Evolutionary conservation across 2,113 vertebrate genomes (phyloP), one percentile per base, ranked within the genome.

Genomic region (Chaenogobius annularis): DNA sequence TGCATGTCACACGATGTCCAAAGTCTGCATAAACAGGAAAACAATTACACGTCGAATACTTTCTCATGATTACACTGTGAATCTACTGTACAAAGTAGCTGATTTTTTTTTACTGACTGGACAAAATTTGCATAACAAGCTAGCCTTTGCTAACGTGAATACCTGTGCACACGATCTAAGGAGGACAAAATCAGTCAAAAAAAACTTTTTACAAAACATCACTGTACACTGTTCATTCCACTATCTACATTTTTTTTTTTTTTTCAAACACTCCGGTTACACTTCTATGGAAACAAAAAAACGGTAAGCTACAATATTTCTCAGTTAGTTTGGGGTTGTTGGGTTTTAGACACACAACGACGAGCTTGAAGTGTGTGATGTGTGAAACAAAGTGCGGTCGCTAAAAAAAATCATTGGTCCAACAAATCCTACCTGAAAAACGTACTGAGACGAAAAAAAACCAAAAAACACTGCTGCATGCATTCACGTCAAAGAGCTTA

Each of bases 381-480:
- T 73, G 70, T 70, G 70, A 79, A 81, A 72, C 74, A 84, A 90
- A 87, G 85, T 90, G 89, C 88, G 84, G 78, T 86, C 74, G 77
- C 69, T 78, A 84, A 83, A 85, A 69, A n/a, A 83, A 54, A 52
- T 26, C 11, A 58, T 91, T 90, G 91, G 88, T 90, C 89, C 87
- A 77, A 87, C 68, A 80, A 83, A 88, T 78, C 10, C 73, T 84
- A 80, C 68, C 78, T 75, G 74, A 72, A 40, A 35, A 62, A 26
- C 23, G 5, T 26, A 61, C 31, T 17, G 15, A 62, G 14, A 62
- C 22, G 31, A 26, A 62, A 35, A 35, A 17, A 62, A 7, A 62
- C 2, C 35, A 40, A 31, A 26, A 58, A n/a, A 66, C 80, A 83
- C 87, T 78, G 82, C 80, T 73, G 81, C 85, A 85, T 83, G 90